Evolutionary conservation across 2,797 vertebrate species (phyloP).

Genomic region (Periophthalmus magnuspinnatus): DNA sequence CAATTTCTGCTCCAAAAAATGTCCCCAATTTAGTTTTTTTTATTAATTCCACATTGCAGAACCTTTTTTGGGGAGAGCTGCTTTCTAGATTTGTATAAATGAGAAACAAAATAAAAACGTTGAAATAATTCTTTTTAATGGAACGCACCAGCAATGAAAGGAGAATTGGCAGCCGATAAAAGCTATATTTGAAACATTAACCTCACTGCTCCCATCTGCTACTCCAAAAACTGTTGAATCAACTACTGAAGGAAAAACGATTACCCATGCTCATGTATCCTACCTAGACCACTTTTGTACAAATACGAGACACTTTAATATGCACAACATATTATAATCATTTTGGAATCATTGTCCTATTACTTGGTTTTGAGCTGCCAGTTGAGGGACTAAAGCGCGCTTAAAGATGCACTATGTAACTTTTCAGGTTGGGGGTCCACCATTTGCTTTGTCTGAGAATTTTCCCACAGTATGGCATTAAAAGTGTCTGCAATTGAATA

Average conservation of each 20-base stretch:
- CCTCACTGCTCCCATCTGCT: neutral
- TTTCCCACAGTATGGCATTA: too few species aligned
- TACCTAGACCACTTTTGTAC: neutral
- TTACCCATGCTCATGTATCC: neutral
- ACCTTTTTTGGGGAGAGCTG: neutral
- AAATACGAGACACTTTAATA: neutral
- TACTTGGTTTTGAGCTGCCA: slow-evolving; percentile 7
- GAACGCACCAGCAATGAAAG: neutral
- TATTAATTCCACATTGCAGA: neutral
- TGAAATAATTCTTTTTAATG: neutral
- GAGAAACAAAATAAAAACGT: neutral
- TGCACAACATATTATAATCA: neutral
- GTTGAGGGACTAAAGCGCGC: neutral
- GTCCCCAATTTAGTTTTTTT: neutral
- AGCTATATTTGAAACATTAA: neutral
- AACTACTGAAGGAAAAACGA: neutral
- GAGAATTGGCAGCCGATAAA: neutral
- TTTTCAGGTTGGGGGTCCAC: neutral
- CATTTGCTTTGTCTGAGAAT: too few species aligned
- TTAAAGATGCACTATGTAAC: too few species aligned
- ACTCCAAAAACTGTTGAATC: neutral
- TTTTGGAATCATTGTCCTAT: neutral
- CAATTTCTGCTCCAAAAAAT: neutral
- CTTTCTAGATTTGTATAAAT: neutral
- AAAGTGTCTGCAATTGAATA: too few species aligned